A percentile compares a stretch with the other conserved stretches of the same genome.
Evolutionary conservation across 35 echinoderm and acorn worm species (phyloP).

Genomic region (Chiridota heheva): DNA sequence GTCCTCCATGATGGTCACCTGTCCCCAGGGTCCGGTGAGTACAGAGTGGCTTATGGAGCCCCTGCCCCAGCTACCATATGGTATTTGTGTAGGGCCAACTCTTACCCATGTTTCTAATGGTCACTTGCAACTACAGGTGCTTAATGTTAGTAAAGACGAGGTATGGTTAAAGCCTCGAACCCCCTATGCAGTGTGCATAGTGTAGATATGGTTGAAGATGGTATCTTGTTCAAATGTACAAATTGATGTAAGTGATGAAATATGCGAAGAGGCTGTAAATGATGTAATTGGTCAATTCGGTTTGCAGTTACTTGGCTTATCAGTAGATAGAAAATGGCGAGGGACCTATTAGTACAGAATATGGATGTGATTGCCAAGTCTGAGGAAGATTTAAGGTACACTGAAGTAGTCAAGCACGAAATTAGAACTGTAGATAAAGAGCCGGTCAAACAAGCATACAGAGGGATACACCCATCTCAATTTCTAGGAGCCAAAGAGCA

Average conservation of each 20-base stretch:
- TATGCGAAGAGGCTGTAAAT: neutral
- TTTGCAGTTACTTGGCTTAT: neutral
- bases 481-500: slow-evolving; percentile 22
- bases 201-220: neutral
- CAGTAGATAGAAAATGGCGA: neutral
- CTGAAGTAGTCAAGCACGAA: neutral
- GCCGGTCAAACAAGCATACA: slow-evolving; percentile 24
- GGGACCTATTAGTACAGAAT: neutral
- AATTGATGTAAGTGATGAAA: neutral
- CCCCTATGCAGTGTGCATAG: neutral
- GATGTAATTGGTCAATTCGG: neutral
- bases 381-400: neutral
- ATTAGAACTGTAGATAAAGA: neutral
- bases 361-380: neutral
- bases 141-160: neutral
- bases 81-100: neutral
- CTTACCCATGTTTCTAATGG: neutral
- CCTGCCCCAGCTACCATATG: neutral
- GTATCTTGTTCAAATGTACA: neutral
- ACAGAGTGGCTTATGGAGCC: no score
- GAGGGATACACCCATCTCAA: slow-evolving; percentile 24
- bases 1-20: no score
- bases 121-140: neutral
- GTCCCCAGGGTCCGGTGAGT: no score
- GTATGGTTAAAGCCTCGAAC: neutral